Conservation (phyloP, 2,113 vertebrate species). For the Poicephalus meyeri region DNA sequence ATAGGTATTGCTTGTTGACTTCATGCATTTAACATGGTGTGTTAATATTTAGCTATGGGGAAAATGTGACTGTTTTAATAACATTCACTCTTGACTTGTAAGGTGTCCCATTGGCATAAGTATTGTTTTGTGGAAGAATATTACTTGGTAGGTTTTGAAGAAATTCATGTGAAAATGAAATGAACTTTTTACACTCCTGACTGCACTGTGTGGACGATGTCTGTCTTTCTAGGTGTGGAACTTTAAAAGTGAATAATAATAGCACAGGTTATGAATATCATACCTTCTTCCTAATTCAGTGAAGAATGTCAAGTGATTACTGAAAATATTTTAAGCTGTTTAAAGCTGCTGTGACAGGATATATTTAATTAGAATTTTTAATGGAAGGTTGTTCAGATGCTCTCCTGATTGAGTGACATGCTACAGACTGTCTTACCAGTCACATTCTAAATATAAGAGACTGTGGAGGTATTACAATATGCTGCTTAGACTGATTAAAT, state of each 20-base stretch:
- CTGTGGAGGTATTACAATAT: not conserved
- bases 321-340: constrained; percentile 58
- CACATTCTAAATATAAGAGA: constrained; percentile 18
- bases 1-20: not conserved
- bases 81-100: not conserved
- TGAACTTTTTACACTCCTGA: not conserved
- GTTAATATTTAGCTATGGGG: not conserved
- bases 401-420: constrained; percentile 37
- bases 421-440: not conserved
- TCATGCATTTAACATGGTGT: not conserved
- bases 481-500: not conserved
- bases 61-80: not conserved
- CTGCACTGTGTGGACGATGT: not conserved
- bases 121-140: not conserved
- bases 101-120: not conserved
- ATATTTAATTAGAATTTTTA: constrained; percentile 50
- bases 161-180: not conserved
- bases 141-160: not conserved
- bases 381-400: constrained; percentile 25
- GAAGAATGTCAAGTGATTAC: constrained; percentile 31
- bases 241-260: not conserved
- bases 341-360: constrained; percentile 52
- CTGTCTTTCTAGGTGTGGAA: not conserved
- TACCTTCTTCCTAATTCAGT: constrained; percentile 1
- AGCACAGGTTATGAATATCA: not conserved